Conservation (phyloP, 1,140 invertebrate genomes). For the Penaeus indicus region DNA sequence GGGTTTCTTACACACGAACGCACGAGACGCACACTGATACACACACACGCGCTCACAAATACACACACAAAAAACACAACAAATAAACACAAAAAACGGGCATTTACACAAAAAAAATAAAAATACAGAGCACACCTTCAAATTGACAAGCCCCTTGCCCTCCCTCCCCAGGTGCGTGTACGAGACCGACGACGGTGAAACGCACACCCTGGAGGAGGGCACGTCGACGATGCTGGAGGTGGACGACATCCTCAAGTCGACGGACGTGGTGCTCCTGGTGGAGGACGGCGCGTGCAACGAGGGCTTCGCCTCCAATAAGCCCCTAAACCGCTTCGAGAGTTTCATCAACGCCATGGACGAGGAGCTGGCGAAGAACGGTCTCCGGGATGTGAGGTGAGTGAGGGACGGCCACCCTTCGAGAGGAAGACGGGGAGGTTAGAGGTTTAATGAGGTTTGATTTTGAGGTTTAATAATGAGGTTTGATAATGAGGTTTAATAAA, state of each 20-base stretch:
- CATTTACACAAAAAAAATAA: too few relatives aligned
- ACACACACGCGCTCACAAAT: too few relatives aligned
- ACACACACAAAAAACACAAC: too few relatives aligned
- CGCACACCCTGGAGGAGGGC: slow-evolving; percentile 67
- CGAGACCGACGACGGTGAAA: slow-evolving; percentile 68
- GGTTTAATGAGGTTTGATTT: too few relatives aligned
- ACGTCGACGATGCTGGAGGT: slow-evolving; percentile 37
- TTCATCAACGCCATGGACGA: slow-evolving; percentile 65
- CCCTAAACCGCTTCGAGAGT: slow-evolving; percentile 39
- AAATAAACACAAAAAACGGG: too few relatives aligned
- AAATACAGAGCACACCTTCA: too few relatives aligned
- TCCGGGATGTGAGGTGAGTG: slow-evolving; percentile 68
- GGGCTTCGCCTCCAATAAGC: slow-evolving; percentile 61
- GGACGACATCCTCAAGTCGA: slow-evolving; percentile 68
- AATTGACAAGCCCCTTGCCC: neutral
- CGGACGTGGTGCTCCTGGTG: slow-evolving; percentile 74
- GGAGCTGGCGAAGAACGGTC: slow-evolving; percentile 68
- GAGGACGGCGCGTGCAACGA: slow-evolving; percentile 71
- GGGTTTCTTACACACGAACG: neutral
- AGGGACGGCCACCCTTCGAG: slow-evolving; percentile 31
- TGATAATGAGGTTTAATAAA: too few relatives aligned
- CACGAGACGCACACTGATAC: too few relatives aligned
- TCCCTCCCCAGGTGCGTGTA: slow-evolving; percentile 53
- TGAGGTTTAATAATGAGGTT: too few relatives aligned
- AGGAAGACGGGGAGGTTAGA: too few relatives aligned